Conservation (phyloP, 2,113 vertebrate genomes). For the Vulpes vulpes region DNA sequence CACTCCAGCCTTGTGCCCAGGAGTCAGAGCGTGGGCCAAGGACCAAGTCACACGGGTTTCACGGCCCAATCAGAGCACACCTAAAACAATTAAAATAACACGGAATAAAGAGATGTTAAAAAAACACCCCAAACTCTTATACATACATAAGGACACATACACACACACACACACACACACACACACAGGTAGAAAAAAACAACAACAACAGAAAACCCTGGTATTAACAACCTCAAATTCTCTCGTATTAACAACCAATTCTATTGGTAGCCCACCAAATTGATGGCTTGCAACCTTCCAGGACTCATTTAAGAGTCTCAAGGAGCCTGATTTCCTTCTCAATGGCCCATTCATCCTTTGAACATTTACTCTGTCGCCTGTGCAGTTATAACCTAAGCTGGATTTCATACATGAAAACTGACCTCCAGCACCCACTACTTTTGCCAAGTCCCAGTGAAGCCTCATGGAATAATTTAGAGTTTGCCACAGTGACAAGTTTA, state of each 20-base stretch:
- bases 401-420: constrained; percentile 81
- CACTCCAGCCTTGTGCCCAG: not conserved
- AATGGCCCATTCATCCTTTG: constrained; percentile 79
- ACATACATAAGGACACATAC: not conserved
- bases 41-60: not conserved
- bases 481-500: constrained; percentile 85
- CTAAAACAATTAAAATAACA: not conserved
- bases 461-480: constrained; percentile 84
- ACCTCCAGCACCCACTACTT: constrained; percentile 60
- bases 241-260: constrained; percentile 35
- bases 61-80: not conserved
- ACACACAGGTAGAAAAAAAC: not conserved
- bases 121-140: not conserved
- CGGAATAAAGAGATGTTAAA: not conserved
- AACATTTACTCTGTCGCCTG: constrained; percentile 69
- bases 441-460: constrained; percentile 82
- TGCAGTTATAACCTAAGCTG: constrained; percentile 78
- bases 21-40: not conserved
- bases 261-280: constrained; percentile 60
- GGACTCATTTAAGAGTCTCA: constrained; percentile 45
- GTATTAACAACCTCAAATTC: constrained; percentile 29
- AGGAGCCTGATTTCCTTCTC: constrained; percentile 68
- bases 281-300: constrained; percentile 48
- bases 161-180: not conserved
- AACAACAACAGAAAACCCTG: not conserved